Percentiles rank a stretch among this genome's conserved stretches.
Evolutionary conservation across 2,888 invertebrate species (phyloP).

Genomic region (Aphodius sticticus): DNA sequence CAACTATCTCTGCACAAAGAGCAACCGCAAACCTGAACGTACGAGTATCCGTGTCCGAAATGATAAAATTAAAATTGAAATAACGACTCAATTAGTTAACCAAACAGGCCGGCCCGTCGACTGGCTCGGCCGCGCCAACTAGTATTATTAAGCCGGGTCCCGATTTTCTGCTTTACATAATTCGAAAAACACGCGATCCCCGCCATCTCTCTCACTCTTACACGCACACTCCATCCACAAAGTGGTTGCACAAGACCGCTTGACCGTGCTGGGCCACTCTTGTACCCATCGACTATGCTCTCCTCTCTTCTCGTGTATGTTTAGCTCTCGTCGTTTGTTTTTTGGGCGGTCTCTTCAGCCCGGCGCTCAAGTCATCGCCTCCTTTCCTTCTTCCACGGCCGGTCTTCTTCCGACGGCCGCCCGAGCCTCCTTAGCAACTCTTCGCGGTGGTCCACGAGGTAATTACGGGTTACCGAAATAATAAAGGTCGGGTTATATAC

Average conservation of each 20-base stretch:
- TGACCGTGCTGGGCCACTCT: background rate
- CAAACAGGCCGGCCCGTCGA: background rate
- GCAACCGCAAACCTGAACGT: background rate
- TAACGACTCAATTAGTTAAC: conserved; percentile 4
- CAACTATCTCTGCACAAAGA: background rate
- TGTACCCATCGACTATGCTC: background rate
- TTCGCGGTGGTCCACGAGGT: conserved; percentile 17
- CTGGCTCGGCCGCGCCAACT: background rate
- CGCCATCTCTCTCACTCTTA: background rate
- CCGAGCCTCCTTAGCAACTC: background rate
- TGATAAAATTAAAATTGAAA: conserved; percentile 4
- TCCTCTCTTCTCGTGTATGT: background rate
- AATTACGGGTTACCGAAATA: conserved; percentile 23
- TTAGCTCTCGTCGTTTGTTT: background rate
- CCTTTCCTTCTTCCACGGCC: background rate
- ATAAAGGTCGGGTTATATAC: conserved; percentile 15
- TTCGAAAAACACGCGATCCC: background rate
- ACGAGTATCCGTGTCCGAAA: background rate
- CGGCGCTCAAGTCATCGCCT: background rate
- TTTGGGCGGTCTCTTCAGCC: conserved; percentile 4
- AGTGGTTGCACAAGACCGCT: background rate
- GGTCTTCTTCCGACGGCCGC: background rate
- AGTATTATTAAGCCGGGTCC: conserved; percentile 4
- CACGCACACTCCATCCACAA: background rate
- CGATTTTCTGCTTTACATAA: background rate